These are phyloP conservation scores for Ceryle rudis DNA, from an alignment of 2,797 vertebrate genomes.

Conservation along the genomic window DNA sequence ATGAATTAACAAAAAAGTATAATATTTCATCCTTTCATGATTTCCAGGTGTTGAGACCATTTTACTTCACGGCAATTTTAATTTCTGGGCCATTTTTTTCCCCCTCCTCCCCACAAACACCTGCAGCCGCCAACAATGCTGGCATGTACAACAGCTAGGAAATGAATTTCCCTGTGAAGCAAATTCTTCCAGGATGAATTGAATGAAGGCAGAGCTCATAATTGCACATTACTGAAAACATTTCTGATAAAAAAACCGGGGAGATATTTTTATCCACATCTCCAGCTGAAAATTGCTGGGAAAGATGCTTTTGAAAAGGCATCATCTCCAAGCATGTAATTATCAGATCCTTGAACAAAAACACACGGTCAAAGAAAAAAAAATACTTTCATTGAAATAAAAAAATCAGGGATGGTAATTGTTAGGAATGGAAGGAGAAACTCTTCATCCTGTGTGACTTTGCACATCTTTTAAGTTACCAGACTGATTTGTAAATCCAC, in stretches of 20 bases:
- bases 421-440: constrained; percentile 24
- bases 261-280: constrained; percentile 81
- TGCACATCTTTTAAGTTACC: constrained; percentile 39
- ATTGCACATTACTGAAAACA: constrained; percentile 77
- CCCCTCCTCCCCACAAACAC: constrained; percentile 19
- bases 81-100: constrained; percentile 18
- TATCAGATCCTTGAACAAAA: constrained; percentile 79
- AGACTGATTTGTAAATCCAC: constrained; percentile 16
- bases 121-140: constrained; percentile 49
- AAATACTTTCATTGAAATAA: constrained; percentile 18
- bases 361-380: constrained; percentile 31
- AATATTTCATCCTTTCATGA: constrained; percentile 2
- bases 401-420: background rate
- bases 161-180: constrained; percentile 69
- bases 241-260: constrained; percentile 66
- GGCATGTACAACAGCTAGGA: constrained; percentile 62
- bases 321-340: constrained; percentile 79
- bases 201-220: constrained; percentile 78
- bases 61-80: constrained; percentile 35
- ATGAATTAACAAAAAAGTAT: constrained; percentile 28
- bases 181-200: constrained; percentile 73
- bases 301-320: constrained; percentile 83
- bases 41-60: constrained; percentile 61
- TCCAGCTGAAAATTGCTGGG: constrained; percentile 80
- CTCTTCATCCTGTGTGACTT: constrained; percentile 5